Evolutionary conservation across 2,888 invertebrate species (phyloP), one percentile per base, ranked within the genome.

Genomic region (Exephanes ischioxanthus): DNA sequence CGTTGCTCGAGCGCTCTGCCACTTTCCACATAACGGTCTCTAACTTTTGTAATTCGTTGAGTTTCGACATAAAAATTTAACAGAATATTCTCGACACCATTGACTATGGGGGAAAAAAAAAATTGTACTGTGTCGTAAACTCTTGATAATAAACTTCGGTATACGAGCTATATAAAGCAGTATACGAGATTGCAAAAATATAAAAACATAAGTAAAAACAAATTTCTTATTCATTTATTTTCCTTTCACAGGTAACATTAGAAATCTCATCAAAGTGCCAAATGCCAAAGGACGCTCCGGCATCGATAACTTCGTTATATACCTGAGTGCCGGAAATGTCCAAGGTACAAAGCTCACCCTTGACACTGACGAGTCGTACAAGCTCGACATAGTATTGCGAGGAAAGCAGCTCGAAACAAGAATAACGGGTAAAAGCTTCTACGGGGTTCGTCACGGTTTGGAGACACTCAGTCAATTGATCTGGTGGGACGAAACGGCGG

Each of bases 401-500:
- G 95, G 94, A 1, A 94, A 94, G 53, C 91, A 94, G 0, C 92
- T 97, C n/a, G 94, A 95, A 1, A 96, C 95, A 0, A 95, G 95
- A 85, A 96, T 97, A 58, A 94, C 94, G 0, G 97, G 97, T 0
- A 95, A 95, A 63, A 96, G 96, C 0, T 97, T 96, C 93, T 97
- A 97, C 91, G 97, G 97, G 0, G 97, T 97, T 0, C 95, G 97
- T 0, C 97, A 97, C 90, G 97, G 96, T 0, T 94, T 97, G 61
- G 97, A 97, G 91, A 97, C 97, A 0, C 93, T 98, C 9, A 96
- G 96, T n/a, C 97, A 97, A 91, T 94, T 97, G 87, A 96, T 97
- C 70, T 97, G 97, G 97, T 95, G 96, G 94, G 97, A 97, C 87
- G 97, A 97, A 30, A 95, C 95, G 76, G 95, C 95, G 0, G 96